Conservation (phyloP, 37 sponge, comb jelly and placozoan species). For the Hormiphora californensis region DNA sequence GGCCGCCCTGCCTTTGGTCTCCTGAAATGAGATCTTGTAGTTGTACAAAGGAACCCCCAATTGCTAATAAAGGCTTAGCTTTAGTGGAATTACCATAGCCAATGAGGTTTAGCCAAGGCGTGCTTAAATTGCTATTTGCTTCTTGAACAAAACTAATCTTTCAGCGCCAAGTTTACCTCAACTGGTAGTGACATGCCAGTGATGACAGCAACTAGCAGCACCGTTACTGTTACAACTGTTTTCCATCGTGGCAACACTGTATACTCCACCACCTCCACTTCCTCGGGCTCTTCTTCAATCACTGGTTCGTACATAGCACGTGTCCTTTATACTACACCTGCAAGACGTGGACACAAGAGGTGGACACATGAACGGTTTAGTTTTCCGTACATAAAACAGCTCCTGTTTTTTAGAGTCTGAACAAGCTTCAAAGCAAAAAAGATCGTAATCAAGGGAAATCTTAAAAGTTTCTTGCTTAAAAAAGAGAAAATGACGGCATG, state of each 20-base stretch:
- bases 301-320: too few relatives aligned
- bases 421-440: not conserved
- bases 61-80: too few relatives aligned
- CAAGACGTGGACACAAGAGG: too few relatives aligned
- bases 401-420: not conserved
- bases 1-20: conserved; percentile 55
- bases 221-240: not conserved
- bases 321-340: too few relatives aligned
- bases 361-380: too few relatives aligned
- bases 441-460: too few relatives aligned
- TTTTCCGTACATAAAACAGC: not conserved
- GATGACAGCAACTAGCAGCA: not conserved
- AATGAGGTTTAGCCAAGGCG: not conserved
- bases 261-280: not conserved
- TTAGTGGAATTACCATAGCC: not conserved
- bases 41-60: too few relatives aligned
- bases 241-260: conserved; percentile 3
- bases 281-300: not conserved
- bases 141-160: not conserved
- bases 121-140: not conserved
- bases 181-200: not conserved
- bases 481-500: too few relatives aligned
- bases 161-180: not conserved
- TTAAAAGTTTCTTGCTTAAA: too few relatives aligned
- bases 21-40: not conserved